Conservation (phyloP, 1,140 invertebrate species). For the Rhagoletis pomonella region DNA sequence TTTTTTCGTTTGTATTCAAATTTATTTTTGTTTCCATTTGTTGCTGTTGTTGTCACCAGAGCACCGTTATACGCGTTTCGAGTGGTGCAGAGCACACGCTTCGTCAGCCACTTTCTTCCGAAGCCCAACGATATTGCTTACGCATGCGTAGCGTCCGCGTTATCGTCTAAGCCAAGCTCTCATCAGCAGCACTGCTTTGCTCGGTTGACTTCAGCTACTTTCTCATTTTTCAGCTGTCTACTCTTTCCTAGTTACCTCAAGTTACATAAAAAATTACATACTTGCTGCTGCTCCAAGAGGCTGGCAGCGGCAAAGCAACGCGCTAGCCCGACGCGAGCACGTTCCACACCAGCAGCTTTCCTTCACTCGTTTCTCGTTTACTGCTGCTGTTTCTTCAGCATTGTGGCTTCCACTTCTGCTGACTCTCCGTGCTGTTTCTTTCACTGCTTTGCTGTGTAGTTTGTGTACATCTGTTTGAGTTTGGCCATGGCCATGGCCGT, state of each 20-base stretch:
- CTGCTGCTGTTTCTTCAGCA: background rate
- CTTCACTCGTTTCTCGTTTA: background rate
- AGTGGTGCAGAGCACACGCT: background rate
- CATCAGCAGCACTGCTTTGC: background rate
- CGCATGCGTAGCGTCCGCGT: background rate
- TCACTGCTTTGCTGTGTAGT: background rate
- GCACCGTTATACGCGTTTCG: slow-evolving; percentile 18
- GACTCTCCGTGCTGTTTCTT: background rate
- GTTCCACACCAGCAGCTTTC: too few species aligned
- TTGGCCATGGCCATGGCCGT: slow-evolving; percentile 31
- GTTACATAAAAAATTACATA: too few species aligned
- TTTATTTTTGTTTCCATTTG: background rate
- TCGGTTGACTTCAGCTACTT: too few species aligned
- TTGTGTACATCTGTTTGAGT: background rate
- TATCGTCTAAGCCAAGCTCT: background rate
- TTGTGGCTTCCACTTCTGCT: background rate
- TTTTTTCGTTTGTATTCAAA: background rate
- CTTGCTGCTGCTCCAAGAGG: too few species aligned
- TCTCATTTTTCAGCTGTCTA: too few species aligned
- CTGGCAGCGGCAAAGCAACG: too few species aligned
- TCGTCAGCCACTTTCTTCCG: background rate
- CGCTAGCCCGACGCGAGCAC: too few species aligned
- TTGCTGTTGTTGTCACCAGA: background rate
- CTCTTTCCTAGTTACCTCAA: too few species aligned
- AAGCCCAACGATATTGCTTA: background rate